Evolutionary conservation across 2,888 invertebrate genomes (phyloP).

Genomic region (Eupithecia subumbrata): DNA sequence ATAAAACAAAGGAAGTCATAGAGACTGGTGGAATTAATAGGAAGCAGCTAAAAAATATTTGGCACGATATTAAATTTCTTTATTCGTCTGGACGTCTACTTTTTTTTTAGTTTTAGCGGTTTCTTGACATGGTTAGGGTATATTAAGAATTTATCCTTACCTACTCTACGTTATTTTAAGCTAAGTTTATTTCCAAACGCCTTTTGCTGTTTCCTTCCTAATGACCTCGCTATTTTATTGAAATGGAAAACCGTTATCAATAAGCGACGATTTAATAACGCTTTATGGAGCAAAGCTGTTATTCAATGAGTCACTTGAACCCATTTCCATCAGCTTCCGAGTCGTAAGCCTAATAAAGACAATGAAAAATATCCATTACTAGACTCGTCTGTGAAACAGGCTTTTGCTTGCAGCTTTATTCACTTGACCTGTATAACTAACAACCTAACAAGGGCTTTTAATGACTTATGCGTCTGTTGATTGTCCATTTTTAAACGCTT

Average conservation of each 20-base stretch:
- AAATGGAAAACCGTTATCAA: slow-evolving; percentile 25
- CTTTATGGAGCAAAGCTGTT: background rate
- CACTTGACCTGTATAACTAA: background rate
- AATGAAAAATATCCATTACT: slow-evolving; percentile 58
- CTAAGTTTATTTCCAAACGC: background rate
- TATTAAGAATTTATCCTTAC: background rate
- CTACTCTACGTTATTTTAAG: background rate
- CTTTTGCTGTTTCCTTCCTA: background rate
- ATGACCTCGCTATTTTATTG: background rate
- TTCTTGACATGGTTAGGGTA: background rate
- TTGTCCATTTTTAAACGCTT: background rate
- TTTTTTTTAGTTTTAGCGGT: background rate
- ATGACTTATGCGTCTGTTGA: background rate
- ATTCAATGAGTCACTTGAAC: slow-evolving; percentile 39
- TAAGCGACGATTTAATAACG: slow-evolving; percentile 11
- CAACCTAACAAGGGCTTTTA: background rate
- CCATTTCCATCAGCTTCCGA: slow-evolving; percentile 57
- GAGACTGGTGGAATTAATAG: background rate
- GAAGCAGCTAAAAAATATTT: slow-evolving; percentile 6
- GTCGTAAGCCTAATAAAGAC: slow-evolving; percentile 57
- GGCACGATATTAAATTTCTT: slow-evolving; percentile 10
- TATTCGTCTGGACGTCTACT: background rate
- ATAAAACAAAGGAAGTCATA: slow-evolving; percentile 10
- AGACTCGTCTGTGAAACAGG: background rate
- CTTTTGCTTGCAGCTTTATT: background rate